Base-by-base conservation (phyloP, 2,888 invertebrate species). In the Xylocampa areola region DNA sequence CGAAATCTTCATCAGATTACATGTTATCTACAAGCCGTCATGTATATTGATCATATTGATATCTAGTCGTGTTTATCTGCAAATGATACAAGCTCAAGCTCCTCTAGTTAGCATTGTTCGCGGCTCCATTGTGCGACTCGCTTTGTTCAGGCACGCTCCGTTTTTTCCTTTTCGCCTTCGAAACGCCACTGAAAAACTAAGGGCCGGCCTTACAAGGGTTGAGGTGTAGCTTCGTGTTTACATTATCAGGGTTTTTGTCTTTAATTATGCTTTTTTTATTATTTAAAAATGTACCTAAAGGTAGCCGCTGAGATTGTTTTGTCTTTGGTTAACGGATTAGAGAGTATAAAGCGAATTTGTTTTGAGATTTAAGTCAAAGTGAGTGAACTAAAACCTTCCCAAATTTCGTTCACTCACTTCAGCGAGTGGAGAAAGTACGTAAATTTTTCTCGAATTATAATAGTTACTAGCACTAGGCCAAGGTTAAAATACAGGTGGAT, bases 101-200 rank as follows among this genome's bases (percentile, higher is more conserved):
- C 81, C 83, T 88, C 88, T 89, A 90, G 91, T 90, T 90, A 88
- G 88, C 88, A 91, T 92, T 93, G 93, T 94, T 91, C 90, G 82
- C 78, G 82, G 81, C 74, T 75, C 89, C 84, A 92, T 92, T 92
- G 92, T 92, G 80, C 77, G 68, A 79, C 69, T 63, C 80, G 87
- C 90, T 89, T 94, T 93, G 92, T 93, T 88, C 86, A 74, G 87
- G 87, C 92, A 93, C 92, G 92, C 89, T 87, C 88, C 88, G 88
- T 82, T 92, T 91, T 90, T 71, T 88, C 87, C 86, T 88, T 89
- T 90, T 87, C 87, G 84, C 86, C 87, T 87, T 85, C 84, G 81
- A 84, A 86, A 84, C 87, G 82, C 79, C 80, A 76, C 87, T 87
- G 83, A 84, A 73, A 68, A 73, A 69, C 71, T 68, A 72, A 73